These are phyloP conservation scores for Chironomus striatipennis DNA, from an alignment of 1,140 invertebrate genomes.

Conservation along the genomic window DNA sequence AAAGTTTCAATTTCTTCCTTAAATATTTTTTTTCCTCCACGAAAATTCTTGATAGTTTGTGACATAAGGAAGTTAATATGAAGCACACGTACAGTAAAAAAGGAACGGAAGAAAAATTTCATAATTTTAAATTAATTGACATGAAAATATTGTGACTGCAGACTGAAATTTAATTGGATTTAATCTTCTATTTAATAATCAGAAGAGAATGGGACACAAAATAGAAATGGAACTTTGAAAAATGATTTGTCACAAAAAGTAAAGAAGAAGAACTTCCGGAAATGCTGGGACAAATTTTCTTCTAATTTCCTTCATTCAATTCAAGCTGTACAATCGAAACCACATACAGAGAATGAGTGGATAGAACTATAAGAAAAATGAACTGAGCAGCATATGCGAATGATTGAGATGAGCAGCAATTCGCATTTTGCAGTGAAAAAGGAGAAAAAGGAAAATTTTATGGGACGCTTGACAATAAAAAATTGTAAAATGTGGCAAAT, in stretches of 20 bases:
- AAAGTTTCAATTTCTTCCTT: too few species aligned
- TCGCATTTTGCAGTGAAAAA: not conserved
- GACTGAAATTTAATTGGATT: too few species aligned
- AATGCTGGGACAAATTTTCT: not conserved
- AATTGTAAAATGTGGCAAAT: constrained; percentile 19
- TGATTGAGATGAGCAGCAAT: not conserved
- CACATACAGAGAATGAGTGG: not conserved
- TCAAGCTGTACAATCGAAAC: not conserved
- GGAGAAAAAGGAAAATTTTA: not conserved
- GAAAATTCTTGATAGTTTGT: too few species aligned
- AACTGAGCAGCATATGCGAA: not conserved
- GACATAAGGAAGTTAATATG: too few species aligned
- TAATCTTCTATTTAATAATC: too few species aligned
- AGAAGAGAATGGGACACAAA: too few species aligned
- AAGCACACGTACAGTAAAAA: too few species aligned
- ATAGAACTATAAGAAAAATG: not conserved
- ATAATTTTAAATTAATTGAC: too few species aligned
- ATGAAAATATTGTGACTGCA: too few species aligned
- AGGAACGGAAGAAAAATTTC: too few species aligned
- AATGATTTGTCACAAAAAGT: not conserved
- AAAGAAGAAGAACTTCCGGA: not conserved
- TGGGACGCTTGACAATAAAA: not conserved
- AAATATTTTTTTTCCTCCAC: too few species aligned
- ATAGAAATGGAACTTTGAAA: not conserved
- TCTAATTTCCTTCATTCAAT: not conserved